phyloP scores from a whole-genome alignment of 2,113 vertebrate species.

The Leptobrachium ailaonicum region DNA sequence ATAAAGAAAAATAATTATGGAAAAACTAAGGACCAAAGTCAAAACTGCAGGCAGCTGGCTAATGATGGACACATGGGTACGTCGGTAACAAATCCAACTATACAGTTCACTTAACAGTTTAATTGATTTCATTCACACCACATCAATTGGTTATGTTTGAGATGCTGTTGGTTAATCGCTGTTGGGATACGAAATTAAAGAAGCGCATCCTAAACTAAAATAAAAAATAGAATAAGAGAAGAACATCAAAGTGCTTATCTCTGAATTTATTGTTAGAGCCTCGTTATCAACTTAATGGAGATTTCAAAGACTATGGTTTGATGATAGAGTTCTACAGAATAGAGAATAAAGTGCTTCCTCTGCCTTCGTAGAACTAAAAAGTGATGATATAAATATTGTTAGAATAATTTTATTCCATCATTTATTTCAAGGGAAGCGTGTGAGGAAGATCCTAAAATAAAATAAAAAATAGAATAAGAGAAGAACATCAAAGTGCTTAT shows the following conservation, averaged over 20 bases:
- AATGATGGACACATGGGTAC: conserved; percentile 48
- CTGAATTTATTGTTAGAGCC: too few relatives aligned
- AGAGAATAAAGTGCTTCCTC: too few relatives aligned
- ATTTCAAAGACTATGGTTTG: too few relatives aligned
- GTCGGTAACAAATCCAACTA: conserved; percentile 48
- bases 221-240: conserved; percentile 26
- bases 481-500: conserved; percentile 8
- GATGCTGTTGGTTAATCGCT: conserved; percentile 47
- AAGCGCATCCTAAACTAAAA: conserved; percentile 32
- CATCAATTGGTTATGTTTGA: conserved; percentile 50
- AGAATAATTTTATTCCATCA: too few relatives aligned
- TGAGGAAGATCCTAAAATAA: conserved; percentile 2
- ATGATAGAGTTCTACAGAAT: too few relatives aligned
- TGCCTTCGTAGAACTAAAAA: too few relatives aligned
- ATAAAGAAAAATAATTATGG: conserved; percentile 50
- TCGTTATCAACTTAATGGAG: too few relatives aligned
- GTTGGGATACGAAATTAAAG: conserved; percentile 46
- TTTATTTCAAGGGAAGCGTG: too few relatives aligned
- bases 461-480: conserved; percentile 31
- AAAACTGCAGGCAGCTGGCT: conserved; percentile 47
- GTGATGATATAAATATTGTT: too few relatives aligned
- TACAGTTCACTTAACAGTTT: conserved; percentile 50
- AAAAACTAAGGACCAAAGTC: conserved; percentile 45
- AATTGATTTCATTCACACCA: conserved; percentile 51
- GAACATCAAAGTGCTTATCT: conserved; percentile 6